These are phyloP conservation scores for Zhuqinia jingwanae DNA, from an alignment of 2,888 invertebrate species.

Conservation along the genomic window DNA sequence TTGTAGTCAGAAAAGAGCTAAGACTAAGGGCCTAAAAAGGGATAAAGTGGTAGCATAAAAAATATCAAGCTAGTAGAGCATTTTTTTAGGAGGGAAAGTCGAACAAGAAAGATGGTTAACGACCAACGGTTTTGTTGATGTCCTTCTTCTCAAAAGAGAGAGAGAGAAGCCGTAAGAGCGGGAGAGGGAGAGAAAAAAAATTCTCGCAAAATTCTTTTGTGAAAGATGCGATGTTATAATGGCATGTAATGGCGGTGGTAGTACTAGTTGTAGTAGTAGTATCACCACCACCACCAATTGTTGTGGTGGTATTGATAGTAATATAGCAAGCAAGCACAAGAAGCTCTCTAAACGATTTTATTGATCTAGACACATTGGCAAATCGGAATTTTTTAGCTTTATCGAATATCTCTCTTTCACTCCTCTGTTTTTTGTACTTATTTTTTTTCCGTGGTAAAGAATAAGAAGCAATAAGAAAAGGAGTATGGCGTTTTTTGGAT, in stretches of 20 bases:
- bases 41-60: conserved; percentile 29
- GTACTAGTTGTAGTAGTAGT: background rate
- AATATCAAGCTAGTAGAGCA: conserved; percentile 40
- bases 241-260: background rate
- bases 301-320: conserved; percentile 6
- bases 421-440: conserved; percentile 37
- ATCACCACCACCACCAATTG: background rate
- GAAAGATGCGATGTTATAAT: conserved; percentile 35
- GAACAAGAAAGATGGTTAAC: conserved; percentile 73
- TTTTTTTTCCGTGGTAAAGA: conserved; percentile 53
- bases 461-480: background rate
- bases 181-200: no score
- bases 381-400: conserved; percentile 71
- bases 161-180: background rate
- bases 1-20: conserved; percentile 5
- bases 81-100: conserved; percentile 52
- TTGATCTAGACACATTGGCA: conserved; percentile 73
- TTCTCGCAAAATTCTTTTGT: conserved; percentile 57
- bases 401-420: conserved; percentile 57
- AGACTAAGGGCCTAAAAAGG: conserved; percentile 24
- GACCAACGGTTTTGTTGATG: conserved; percentile 68
- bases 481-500: conserved; percentile 39
- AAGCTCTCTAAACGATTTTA: conserved; percentile 66
- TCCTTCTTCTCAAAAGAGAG: conserved; percentile 21
- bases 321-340: background rate